phyloP scores from a whole-genome alignment of 2,888 invertebrate genomes.

The Stegophylla sp. region DNA sequence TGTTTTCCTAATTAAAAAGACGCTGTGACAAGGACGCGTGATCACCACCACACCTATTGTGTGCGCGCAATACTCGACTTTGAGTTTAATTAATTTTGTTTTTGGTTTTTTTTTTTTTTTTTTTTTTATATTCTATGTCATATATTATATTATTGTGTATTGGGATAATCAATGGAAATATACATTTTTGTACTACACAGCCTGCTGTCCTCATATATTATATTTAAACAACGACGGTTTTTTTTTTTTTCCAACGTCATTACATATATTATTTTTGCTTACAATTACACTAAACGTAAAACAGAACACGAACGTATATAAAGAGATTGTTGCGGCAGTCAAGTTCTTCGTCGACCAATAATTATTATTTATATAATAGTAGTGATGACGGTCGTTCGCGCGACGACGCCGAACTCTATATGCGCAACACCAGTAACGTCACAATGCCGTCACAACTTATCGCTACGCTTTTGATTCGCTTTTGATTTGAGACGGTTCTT shows the following conservation, averaged over 20 bases:
- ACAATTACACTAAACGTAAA: no score
- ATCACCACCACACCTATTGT: neutral
- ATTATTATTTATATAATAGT: no score
- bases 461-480: conserved; percentile 21
- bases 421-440: neutral
- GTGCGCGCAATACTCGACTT: neutral
- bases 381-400: neutral
- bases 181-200: no score
- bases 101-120: neutral
- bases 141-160: no score
- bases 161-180: no score
- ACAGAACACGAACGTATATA: no score
- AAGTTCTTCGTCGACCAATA: neutral
- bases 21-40: neutral
- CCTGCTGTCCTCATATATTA: no score
- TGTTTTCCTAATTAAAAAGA: neutral
- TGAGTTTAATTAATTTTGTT: neutral
- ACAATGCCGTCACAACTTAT: no score
- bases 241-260: no score
- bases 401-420: neutral
- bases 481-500: neutral
- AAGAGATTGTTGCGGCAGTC: no score
- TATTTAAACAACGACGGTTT: no score
- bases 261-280: neutral
- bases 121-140: neutral